Percentiles rank a stretch among this genome's conserved stretches.
Conservation (phyloP, 2,888 invertebrate species). For the Drosophila parthenogenetica region DNA sequence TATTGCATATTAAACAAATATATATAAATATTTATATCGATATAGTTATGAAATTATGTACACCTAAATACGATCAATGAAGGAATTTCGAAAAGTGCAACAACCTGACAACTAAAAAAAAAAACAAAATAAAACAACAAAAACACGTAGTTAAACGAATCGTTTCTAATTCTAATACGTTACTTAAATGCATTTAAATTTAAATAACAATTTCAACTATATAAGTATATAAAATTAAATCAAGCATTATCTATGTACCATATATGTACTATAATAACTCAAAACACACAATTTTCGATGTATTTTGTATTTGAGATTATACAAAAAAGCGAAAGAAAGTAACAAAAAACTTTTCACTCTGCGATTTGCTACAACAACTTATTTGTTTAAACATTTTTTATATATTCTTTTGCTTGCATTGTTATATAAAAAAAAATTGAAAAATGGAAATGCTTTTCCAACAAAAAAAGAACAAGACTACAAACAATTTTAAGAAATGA, state of each 20-base stretch:
- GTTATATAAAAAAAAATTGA: constrained; percentile 18
- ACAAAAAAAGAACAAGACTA: constrained; percentile 51
- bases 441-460: constrained; percentile 51
- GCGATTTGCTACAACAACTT: constrained; percentile 60
- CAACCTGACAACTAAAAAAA: constrained; percentile 47
- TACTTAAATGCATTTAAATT: constrained; percentile 79
- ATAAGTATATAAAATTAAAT: constrained; percentile 43
- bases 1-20: constrained; percentile 44
- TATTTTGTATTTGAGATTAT: constrained; percentile 75
- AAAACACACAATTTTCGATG: constrained; percentile 62
- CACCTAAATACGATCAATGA: constrained; percentile 46
- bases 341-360: constrained; percentile 36
- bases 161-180: constrained; percentile 72
- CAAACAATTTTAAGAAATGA: constrained; percentile 40
- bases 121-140: constrained; percentile 3
- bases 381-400: constrained; percentile 59
- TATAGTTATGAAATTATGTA: constrained; percentile 65
- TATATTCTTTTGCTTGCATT: constrained; percentile 66
- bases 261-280: constrained; percentile 35
- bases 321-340: constrained; percentile 50
- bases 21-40: constrained; percentile 46
- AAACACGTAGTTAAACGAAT: constrained; percentile 48
- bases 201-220: constrained; percentile 62
- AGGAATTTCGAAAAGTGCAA: constrained; percentile 61
- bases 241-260: constrained; percentile 34